A percentile compares a stretch with the other conserved stretches of the same genome.
Conservation (phyloP, 23 tunicate species). For the Ascidia mentula region DNA sequence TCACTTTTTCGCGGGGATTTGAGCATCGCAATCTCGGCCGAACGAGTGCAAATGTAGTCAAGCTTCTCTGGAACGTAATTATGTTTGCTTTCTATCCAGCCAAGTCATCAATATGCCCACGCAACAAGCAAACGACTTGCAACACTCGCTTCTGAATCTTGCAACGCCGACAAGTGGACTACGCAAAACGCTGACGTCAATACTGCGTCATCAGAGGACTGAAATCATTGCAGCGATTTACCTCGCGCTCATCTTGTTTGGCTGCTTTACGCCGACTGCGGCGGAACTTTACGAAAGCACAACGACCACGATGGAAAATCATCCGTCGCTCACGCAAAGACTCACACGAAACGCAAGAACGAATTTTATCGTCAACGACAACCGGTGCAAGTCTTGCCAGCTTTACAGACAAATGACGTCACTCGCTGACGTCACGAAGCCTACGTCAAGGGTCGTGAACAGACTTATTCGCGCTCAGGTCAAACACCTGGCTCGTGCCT, state of each 20-base stretch:
- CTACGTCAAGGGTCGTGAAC: not conserved
- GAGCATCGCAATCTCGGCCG: constrained; percentile 28
- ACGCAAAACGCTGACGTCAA: constrained; percentile 2
- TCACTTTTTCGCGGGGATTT: constrained; percentile 6
- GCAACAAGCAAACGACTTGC: not conserved
- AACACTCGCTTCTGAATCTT: not conserved
- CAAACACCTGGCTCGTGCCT: not conserved
- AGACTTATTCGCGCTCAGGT: not conserved
- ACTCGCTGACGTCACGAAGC: constrained; percentile 5
- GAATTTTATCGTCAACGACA: not conserved
- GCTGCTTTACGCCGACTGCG: not conserved
- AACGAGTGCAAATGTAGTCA: not conserved
- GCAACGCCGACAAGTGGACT: not conserved
- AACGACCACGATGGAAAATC: not conserved
- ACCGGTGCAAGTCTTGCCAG: not conserved
- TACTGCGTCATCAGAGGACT: not conserved
- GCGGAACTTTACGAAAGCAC: not conserved
- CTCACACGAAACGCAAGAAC: not conserved
- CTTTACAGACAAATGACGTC: not conserved
- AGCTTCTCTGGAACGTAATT: constrained; percentile 3
- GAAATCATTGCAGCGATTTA: constrained; percentile 8
- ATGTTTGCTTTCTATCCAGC: not conserved
- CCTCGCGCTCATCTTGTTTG: not conserved
- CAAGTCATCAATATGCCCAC: not conserved
- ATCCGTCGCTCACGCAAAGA: not conserved